Percentiles rank a stretch among this genome's conserved stretches.
phyloP scores from a whole-genome alignment of 2,888 invertebrate species.

The Craniophora ligustri region DNA sequence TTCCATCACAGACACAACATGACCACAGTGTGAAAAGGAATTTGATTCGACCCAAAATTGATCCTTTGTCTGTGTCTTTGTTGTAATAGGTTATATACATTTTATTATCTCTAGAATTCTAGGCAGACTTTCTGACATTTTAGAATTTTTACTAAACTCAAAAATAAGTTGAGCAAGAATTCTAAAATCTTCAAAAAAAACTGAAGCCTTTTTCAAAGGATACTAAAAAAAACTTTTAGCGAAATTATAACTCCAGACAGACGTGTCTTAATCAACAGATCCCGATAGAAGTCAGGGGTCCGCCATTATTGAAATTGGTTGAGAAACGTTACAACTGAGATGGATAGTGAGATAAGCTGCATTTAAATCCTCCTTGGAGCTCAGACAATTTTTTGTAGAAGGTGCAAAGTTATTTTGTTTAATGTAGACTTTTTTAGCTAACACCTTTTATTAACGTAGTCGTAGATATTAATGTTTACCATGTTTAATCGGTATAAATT shows the following conservation, averaged over 20 bases:
- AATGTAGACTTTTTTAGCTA: not conserved
- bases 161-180: slow-evolving; percentile 3
- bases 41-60: slow-evolving; percentile 22
- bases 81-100: slow-evolving; percentile 24
- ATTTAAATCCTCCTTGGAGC: slow-evolving; percentile 1
- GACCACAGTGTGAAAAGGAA: slow-evolving; percentile 3
- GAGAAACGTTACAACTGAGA: slow-evolving; percentile 24
- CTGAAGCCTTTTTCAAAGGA: slow-evolving; percentile 3
- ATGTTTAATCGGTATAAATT: too few species aligned
- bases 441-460: too few species aligned
- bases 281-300: slow-evolving; percentile 38
- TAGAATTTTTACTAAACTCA: slow-evolving; percentile 28
- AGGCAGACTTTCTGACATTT: slow-evolving; percentile 15
- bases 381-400: slow-evolving; percentile 5
- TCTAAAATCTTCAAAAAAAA: slow-evolving; percentile 2
- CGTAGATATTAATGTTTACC: too few species aligned
- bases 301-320: slow-evolving; percentile 58
- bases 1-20: slow-evolving; percentile 6
- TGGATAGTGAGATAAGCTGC: slow-evolving; percentile 45
- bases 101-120: slow-evolving; percentile 25
- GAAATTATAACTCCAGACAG: slow-evolving; percentile 38
- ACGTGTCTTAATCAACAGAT: slow-evolving; percentile 55
- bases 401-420: not conserved
- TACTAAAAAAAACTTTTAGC: slow-evolving; percentile 31
- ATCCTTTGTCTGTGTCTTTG: slow-evolving; percentile 11